Base-by-base conservation (phyloP, 2,797 vertebrate genomes). In the Choloepus didactylus region DNA sequence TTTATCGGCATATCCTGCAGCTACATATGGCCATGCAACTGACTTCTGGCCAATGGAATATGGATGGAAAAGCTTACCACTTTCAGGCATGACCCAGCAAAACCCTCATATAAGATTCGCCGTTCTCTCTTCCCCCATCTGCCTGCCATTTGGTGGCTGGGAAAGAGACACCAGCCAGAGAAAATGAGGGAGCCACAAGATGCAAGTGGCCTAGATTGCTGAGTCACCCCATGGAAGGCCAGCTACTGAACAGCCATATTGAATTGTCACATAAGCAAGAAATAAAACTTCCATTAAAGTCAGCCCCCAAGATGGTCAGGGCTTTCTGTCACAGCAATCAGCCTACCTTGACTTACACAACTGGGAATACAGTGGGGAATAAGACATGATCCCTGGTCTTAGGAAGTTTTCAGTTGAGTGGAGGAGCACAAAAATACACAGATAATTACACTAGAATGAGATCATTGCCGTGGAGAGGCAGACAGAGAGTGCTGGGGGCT, bases 381-480 rank as follows among this genome's bases (percentile, higher is more conserved):
- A 44, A 87, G 60, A 92, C 62, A 66, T 23, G 75, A 41, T 56
- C 64, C 69, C 31, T 56, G 25, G 60, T 59, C 21, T 59, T 59
- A 25, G 41, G 23, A 73, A 66, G 38, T 79, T 72, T 92, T 51
- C 49, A 44, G 19, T 46, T 89, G 89, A 49, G 14, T n/a, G 21
- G 12, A 51, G n/a, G 56, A 86, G 19, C n/a, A 59, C 25, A 76
- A 79, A 95, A 82, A 81, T 60, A 82, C 91, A 89, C n/a, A 95
- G 51, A n/a, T 59, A 87, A 85, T 93, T 83, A 77, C 10, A 70
- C 62, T 10, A 64, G 7, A 79, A 38, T 35, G 9, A 83, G 46
- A 27, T 59, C 29, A 82, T 15, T 62, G 49, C 51, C 64, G 44
- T 18, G 64, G 49, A 38, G 11, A 72, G 2, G 31, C 38, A 62